These are phyloP conservation scores for Drosophila nigrodunni DNA, from an alignment of 1,140 invertebrate genomes.

Conservation along the genomic window DNA sequence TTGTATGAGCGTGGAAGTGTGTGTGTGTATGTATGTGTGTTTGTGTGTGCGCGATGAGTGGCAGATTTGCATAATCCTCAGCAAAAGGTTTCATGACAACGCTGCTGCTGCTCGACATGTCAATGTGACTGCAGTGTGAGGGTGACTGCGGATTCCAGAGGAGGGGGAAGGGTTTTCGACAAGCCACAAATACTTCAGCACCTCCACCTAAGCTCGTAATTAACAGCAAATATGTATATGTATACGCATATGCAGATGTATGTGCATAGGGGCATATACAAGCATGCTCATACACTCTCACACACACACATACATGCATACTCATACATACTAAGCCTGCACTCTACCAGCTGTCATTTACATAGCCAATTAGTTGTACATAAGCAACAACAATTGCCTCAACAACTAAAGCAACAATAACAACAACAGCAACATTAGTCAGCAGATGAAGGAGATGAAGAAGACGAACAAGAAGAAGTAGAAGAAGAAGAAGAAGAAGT, in stretches of 20 bases:
- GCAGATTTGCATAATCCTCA: slow-evolving; percentile 82
- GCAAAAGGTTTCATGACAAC: slow-evolving; percentile 81
- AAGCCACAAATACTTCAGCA: slow-evolving; percentile 59
- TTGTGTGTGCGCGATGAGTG: slow-evolving; percentile 73
- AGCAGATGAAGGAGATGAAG: slow-evolving; percentile 25
- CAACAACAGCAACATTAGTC: slow-evolving; percentile 23
- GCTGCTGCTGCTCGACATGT: slow-evolving; percentile 71
- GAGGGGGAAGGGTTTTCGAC: slow-evolving; percentile 19
- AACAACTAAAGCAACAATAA: slow-evolving; percentile 37
- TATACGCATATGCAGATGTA: slow-evolving; percentile 11
- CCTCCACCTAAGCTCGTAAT: slow-evolving; percentile 67
- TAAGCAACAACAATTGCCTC: slow-evolving; percentile 59
- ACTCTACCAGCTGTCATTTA: slow-evolving; percentile 70
- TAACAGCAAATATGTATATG: slow-evolving; percentile 59
- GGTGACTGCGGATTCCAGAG: too few species aligned
- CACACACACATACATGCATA: slow-evolving; percentile 12
- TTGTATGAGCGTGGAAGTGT: slow-evolving; percentile 23
- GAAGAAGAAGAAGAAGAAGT: slow-evolving; percentile 29
- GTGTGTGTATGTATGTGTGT: slow-evolving; percentile 28
- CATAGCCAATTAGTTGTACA: slow-evolving; percentile 82
- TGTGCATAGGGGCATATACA: slow-evolving; percentile 7
- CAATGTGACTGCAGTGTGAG: slow-evolving; percentile 55
- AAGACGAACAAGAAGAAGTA: slow-evolving; percentile 15
- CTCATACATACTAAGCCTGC: slow-evolving; percentile 23
- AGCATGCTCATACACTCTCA: slow-evolving; percentile 29